A percentile compares a stretch with the other conserved stretches of the same genome.
phyloP scores from a whole-genome alignment of 2,113 vertebrate genomes.

The Pseudopodoces humilis region DNA sequence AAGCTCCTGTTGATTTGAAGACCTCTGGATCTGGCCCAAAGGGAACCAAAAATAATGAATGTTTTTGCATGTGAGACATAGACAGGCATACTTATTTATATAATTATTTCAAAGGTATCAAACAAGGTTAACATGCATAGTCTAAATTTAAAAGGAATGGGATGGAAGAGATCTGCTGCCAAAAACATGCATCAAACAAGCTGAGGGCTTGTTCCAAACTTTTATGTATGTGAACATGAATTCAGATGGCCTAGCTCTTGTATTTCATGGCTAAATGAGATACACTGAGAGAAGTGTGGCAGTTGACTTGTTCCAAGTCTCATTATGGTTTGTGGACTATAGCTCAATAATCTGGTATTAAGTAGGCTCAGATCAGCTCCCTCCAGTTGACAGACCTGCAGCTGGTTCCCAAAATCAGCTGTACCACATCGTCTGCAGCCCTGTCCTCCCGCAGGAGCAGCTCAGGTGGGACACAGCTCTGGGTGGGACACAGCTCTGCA shows the following conservation, averaged over 20 bases:
- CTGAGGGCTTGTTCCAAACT: not conserved
- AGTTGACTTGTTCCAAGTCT: not conserved
- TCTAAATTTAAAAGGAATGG: not conserved
- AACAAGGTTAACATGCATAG: not conserved
- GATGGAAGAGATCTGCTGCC: not conserved
- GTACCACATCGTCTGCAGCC: not conserved
- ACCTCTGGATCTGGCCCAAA: slow-evolving; percentile 22
- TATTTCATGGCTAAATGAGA: not conserved
- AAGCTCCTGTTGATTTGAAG: slow-evolving; percentile 37
- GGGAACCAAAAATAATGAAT: slow-evolving; percentile 14
- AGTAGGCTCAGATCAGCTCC: not conserved
- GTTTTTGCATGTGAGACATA: not conserved
- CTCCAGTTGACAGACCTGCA: not conserved
- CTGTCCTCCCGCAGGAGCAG: not conserved
- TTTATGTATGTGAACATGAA: not conserved
- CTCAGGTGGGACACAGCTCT: not conserved
- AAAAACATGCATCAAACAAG: not conserved
- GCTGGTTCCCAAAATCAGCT: not conserved
- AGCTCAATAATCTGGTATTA: not conserved
- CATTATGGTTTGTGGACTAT: not conserved
- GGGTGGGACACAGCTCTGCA: not conserved
- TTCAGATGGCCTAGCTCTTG: not conserved
- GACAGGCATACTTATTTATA: not conserved
- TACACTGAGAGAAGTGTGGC: not conserved
- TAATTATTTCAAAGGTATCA: not conserved